Evolutionary conservation across 2,113 vertebrate species (phyloP).

Genomic region (Oxyruncus cristatus): DNA sequence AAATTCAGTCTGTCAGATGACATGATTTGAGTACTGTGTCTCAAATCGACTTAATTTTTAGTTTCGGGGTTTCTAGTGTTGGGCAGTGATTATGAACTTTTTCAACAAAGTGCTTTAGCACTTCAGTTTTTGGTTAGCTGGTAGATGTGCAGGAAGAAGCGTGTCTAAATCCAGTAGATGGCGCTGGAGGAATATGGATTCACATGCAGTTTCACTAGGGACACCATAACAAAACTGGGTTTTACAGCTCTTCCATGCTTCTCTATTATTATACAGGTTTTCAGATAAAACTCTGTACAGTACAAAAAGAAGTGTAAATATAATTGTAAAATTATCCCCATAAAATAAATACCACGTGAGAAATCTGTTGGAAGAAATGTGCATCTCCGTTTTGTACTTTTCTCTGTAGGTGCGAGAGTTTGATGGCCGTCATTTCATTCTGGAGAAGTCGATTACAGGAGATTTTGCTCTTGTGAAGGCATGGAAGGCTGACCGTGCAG

Average conservation of each 20-base stretch:
- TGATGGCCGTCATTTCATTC: constrained; percentile 86
- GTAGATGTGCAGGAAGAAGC: neutral
- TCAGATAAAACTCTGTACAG: neutral
- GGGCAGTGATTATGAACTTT: neutral
- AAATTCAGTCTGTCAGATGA: neutral
- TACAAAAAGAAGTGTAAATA: neutral
- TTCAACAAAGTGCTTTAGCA: neutral
- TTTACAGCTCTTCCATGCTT: neutral
- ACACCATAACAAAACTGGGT: neutral
- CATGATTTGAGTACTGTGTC: neutral
- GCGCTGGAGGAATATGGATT: neutral
- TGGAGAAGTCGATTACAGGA: constrained; percentile 93
- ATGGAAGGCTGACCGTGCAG: constrained; percentile 94
- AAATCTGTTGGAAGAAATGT: neutral
- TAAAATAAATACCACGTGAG: neutral
- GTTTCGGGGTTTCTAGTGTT: neutral
- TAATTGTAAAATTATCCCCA: neutral
- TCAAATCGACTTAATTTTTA: neutral
- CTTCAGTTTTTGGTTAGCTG: neutral
- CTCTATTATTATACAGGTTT: neutral
- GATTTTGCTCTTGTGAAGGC: constrained; percentile 96
- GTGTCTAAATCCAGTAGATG: neutral
- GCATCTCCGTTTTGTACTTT: neutral
- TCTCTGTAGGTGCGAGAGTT: constrained; percentile 87
- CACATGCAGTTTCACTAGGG: neutral